Evolutionary conservation across 2,113 vertebrate species (phyloP).

Genomic region (Arothron firmamentum): DNA sequence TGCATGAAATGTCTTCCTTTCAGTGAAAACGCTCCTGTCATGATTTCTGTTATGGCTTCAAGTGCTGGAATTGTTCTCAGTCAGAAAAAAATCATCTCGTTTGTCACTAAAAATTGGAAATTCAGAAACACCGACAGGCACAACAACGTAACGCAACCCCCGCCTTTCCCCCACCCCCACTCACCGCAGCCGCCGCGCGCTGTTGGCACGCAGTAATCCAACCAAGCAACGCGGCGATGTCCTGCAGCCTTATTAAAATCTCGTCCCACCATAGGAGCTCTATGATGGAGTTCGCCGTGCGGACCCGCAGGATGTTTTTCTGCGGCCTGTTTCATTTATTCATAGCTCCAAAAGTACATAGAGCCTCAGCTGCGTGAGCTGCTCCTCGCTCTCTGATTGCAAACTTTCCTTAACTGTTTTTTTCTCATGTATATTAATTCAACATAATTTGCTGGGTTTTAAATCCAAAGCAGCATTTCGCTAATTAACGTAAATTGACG

Average conservation of each 20-base stretch:
- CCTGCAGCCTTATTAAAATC: slow-evolving; percentile 55
- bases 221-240: slow-evolving; percentile 45
- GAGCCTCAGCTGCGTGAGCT: neutral
- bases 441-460: no score
- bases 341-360: slow-evolving; percentile 30
- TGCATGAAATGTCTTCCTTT: slow-evolving; percentile 74
- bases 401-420: slow-evolving; percentile 12
- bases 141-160: slow-evolving; percentile 58
- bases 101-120: slow-evolving; percentile 68
- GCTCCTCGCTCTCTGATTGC: neutral
- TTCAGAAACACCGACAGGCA: slow-evolving; percentile 66
- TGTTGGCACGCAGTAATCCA: slow-evolving; percentile 58
- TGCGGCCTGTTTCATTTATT: slow-evolving; percentile 45
- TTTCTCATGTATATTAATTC: no score
- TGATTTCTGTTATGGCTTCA: slow-evolving; percentile 70
- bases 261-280: slow-evolving; percentile 38
- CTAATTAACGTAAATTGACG: no score
- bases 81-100: slow-evolving; percentile 63
- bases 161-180: slow-evolving; percentile 17
- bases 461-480: no score
- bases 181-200: neutral
- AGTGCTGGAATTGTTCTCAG: slow-evolving; percentile 71
- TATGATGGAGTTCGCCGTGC: slow-evolving; percentile 26
- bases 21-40: slow-evolving; percentile 65
- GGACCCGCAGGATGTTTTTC: slow-evolving; percentile 48